Evolutionary conservation across 1,140 invertebrate genomes (phyloP), one percentile per base, ranked within the genome.

Genomic region (Drosophila paulistorum): DNA sequence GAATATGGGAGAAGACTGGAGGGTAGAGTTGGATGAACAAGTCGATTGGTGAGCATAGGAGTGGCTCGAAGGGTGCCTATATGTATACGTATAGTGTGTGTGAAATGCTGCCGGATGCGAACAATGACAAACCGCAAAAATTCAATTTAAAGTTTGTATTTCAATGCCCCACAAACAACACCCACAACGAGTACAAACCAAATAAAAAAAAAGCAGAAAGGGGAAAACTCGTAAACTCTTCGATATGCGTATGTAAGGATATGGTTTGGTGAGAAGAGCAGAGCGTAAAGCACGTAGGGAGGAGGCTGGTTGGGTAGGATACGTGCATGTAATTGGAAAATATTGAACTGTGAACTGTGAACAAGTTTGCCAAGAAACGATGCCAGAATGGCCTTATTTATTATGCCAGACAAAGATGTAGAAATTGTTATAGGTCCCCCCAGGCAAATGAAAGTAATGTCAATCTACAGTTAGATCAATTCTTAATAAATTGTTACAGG

Each of bases 51-150:
- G 30, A 20, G 9, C 10, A 7, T 14, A 10, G 14, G 3, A 7
- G 45, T 51, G 37, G 37, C 11, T 39, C 37, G 37, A 51, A 51
- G 45, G 45, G 45, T 11, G 17, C 45, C 45, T 51, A 51, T 45
- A 45, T 14, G n/a, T 45, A 45, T 61, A 14, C 11, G 2, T 26
- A 26, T 42, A 59, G 10, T 17, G n/a, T 23, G 26, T 9, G 10
- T 17, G 65, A 9, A 14, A 69, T 69, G 39, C 55, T 71, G 67
- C 63, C 72, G 73, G 79, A 75, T 77, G 84, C 59, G 73, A 80
- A 80, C 84, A 87, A 87, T 87, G 83, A 89, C 84, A 87, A 83
- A 79, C 83, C 83, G 84, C 83, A 87, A 77, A 83, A 87, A 87
- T 87, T 87, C 84, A 87, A 86, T 86, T 86, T 86, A 86, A 86